Conservation (phyloP, 2,797 vertebrate species). For the Phylloscopus collybita region DNA sequence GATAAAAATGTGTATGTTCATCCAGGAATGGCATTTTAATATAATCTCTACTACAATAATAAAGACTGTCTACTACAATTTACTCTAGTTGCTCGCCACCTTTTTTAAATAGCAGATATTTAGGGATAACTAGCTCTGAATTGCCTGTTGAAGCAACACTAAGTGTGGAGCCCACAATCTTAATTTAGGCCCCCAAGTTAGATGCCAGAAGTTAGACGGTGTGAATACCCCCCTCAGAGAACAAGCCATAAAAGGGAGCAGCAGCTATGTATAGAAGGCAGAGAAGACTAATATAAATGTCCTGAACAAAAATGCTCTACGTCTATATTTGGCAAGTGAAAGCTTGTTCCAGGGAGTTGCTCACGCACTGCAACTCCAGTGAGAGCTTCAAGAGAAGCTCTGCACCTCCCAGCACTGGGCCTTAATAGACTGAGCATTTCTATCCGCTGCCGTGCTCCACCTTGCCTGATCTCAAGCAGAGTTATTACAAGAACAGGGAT, state of each 20-base stretch:
- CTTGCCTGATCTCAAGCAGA: neutral
- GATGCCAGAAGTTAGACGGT: slow-evolving; percentile 6
- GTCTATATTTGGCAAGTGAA: slow-evolving; percentile 19
- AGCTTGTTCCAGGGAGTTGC: neutral
- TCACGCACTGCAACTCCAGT: neutral
- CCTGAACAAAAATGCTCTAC: neutral
- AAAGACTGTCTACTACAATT: neutral
- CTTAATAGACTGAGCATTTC: slow-evolving; percentile 4
- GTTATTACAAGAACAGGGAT: neutral
- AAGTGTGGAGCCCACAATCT: neutral
- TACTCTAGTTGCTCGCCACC: neutral
- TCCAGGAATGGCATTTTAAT: neutral
- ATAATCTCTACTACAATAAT: neutral
- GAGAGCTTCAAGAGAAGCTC: slow-evolving; percentile 2
- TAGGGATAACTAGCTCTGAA: neutral
- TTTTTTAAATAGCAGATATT: neutral
- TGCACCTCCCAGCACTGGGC: neutral
- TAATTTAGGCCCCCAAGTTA: slow-evolving; percentile 3
- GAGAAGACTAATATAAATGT: slow-evolving; percentile 11
- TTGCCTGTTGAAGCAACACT: neutral
- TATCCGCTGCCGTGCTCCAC: neutral
- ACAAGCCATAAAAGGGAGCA: neutral
- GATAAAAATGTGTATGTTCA: neutral
- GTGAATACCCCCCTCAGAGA: neutral
- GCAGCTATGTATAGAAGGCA: neutral